Base-by-base conservation (phyloP, 2,797 vertebrate genomes). In the Philypnodon macrostomus region DNA sequence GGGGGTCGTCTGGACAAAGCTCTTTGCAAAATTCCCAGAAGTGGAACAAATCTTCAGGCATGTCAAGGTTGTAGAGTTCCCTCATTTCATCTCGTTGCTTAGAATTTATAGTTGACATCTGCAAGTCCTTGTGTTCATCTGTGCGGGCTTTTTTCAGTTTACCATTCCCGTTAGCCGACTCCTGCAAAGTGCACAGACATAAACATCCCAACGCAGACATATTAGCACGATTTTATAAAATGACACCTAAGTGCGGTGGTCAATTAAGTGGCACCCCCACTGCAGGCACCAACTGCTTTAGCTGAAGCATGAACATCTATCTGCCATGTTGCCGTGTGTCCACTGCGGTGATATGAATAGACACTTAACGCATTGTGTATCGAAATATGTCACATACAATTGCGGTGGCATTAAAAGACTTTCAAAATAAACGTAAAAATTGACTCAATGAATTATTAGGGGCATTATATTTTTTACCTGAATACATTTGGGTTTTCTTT, bases 1-100 rank as follows among this genome's bases (percentile, higher is more conserved):
- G 69, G 8, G 95, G 94, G 47, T 88, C 84, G 31, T 92, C 91
- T 7, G 91, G 82, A 63, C 87, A 68, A 40, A 95, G 84, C 0
- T 89, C 87, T 54, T 90, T 87, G 83, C 95, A 98, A 73, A 98
- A 94, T 44, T 91, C 91, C 96, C 96, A 98, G 49, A 98, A 95
- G 39, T 94, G 90, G 60, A 91, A 98, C 65, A 98, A 91, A 64
- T 98, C 96, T 52, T 94, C 92, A 16, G 96, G 96, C 83, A 97
- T 89, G 3, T 83, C 80, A 21, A 98, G 90, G 15, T 63, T 85
- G 67, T 96, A 98, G 29, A 90, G 85, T 2, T 55, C 70, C 77
- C 91, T 76, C 14, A 94, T 79, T 68, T 98, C 94, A 58, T 91
- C 89, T 1, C 76, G 84, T 41, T 92, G 78, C 9, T 79, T 80